Conservation (phyloP, 2,888 invertebrate genomes). For the Scaptomyza cyrtandrae region DNA sequence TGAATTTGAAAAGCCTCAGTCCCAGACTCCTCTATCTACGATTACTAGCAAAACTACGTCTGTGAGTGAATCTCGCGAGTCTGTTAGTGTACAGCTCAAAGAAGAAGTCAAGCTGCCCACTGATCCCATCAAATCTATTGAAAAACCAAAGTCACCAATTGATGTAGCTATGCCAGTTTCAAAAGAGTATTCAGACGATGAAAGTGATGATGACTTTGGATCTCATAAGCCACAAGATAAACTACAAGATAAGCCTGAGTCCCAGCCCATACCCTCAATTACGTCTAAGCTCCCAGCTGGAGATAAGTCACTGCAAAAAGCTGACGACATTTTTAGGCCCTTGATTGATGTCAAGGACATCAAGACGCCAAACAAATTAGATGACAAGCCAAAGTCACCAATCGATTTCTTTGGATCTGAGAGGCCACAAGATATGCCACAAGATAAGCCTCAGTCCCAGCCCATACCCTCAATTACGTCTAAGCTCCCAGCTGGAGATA, state of each 20-base stretch:
- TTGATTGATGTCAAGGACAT: background rate
- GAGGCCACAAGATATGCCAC: background rate
- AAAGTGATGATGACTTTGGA: background rate
- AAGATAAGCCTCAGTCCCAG: background rate
- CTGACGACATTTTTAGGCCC: slow-evolving; percentile 8
- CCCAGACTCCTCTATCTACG: background rate
- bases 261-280: background rate
- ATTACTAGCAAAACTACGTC: background rate
- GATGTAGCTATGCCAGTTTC: background rate
- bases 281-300: background rate
- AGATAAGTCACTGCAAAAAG: background rate
- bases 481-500: background rate
- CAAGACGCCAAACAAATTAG: background rate
- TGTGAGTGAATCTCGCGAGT: background rate
- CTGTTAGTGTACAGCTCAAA: background rate
- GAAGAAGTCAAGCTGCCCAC: background rate
- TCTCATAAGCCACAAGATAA: background rate
- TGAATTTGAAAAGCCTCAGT: background rate
- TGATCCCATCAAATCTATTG: background rate
- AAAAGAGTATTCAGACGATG: background rate
- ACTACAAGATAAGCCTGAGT: background rate
- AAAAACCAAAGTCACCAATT: background rate
- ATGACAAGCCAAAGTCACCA: background rate
- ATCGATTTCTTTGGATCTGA: background rate
- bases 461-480: background rate